phyloP scores from a whole-genome alignment of 1,140 invertebrate species.

The Nomia melanderi region DNA sequence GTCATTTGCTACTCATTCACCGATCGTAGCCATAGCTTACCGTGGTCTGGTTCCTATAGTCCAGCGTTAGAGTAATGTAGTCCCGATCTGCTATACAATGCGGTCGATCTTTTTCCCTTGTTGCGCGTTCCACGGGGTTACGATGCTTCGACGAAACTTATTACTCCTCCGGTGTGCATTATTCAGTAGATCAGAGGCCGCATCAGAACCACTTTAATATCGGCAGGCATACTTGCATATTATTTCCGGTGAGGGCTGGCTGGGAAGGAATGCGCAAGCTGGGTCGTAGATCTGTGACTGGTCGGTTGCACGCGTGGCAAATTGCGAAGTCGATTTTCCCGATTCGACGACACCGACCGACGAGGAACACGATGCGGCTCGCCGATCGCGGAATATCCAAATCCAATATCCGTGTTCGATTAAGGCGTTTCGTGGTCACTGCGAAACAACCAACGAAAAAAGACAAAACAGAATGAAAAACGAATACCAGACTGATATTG shows the following conservation, averaged over 20 bases:
- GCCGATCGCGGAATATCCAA: constrained; percentile 1
- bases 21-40: not conserved
- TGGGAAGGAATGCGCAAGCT: not conserved
- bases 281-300: not conserved
- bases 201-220: constrained; percentile 44
- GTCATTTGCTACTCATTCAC: not conserved
- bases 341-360: not conserved
- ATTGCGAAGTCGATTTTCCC: constrained; percentile 39
- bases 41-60: not conserved
- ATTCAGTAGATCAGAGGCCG: constrained; percentile 37
- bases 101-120: not conserved
- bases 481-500: not conserved
- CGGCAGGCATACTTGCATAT: constrained; percentile 32
- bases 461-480: not conserved
- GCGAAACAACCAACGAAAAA: not conserved
- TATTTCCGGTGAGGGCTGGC: too few relatives aligned
- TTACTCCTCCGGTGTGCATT: constrained; percentile 39
- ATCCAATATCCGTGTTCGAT: constrained; percentile 11
- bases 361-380: not conserved
- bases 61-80: not conserved
- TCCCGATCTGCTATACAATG: not conserved
- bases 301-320: not conserved
- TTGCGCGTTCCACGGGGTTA: not conserved
- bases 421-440: not conserved
- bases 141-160: constrained; percentile 31